These are phyloP conservation scores for Drosophila jambulina DNA, from an alignment of 1,140 invertebrate genomes.

Conservation along the genomic window DNA sequence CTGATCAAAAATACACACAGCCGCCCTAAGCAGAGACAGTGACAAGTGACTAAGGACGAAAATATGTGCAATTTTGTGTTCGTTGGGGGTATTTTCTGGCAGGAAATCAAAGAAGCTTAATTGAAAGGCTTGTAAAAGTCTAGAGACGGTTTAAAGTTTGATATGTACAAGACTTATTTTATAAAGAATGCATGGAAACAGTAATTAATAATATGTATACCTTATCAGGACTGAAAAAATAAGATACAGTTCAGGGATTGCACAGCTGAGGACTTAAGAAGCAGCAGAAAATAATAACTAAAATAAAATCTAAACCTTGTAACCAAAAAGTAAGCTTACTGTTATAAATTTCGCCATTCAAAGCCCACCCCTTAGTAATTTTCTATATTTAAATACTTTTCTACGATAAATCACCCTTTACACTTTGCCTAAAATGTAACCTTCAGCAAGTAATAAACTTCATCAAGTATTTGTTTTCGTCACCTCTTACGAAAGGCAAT, in stretches of 20 bases:
- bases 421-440: not conserved
- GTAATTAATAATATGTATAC: not conserved
- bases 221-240: not conserved
- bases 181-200: too few species aligned
- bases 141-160: not conserved
- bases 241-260: not conserved
- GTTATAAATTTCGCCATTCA: not conserved
- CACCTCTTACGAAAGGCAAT: not conserved
- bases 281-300: too few species aligned
- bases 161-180: not conserved
- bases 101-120: not conserved
- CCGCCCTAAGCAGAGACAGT: constrained; percentile 12
- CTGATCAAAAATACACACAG: constrained; percentile 53
- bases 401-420: not conserved
- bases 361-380: not conserved
- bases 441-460: not conserved
- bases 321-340: not conserved
- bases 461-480: not conserved
- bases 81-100: not conserved
- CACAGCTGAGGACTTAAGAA: too few species aligned
- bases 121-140: not conserved
- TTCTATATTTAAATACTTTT: not conserved
- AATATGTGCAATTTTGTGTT: not conserved
- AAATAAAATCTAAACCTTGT: too few species aligned
- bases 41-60: constrained; percentile 8